Percentiles rank a stretch among this genome's conserved stretches.
Conservation (phyloP, 2,888 invertebrate species). For the Andrena praecox region DNA sequence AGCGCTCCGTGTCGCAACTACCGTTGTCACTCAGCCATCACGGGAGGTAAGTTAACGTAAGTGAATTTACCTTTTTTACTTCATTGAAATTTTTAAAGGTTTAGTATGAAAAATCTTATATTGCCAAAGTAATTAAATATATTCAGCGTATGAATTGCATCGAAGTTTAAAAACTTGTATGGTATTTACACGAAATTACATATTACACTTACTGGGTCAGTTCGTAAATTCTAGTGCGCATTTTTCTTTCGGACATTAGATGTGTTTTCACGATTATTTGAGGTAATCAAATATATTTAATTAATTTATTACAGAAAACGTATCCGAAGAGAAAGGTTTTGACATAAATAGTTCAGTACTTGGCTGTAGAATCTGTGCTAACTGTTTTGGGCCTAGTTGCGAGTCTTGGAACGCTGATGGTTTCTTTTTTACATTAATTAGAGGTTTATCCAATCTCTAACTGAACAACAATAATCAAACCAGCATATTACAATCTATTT, state of each 20-base stretch:
- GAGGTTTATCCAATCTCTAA: too few species aligned
- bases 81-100: not conserved
- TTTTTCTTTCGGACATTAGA: not conserved
- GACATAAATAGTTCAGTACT: too few species aligned
- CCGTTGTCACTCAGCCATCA: slow-evolving; percentile 67
- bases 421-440: too few species aligned
- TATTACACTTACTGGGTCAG: not conserved
- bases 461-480: too few species aligned
- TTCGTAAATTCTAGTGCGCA: not conserved
- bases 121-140: not conserved
- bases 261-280: too few species aligned
- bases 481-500: too few species aligned
- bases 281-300: too few species aligned
- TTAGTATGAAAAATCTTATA: not conserved
- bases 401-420: too few species aligned
- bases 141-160: not conserved
- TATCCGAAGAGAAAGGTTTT: too few species aligned
- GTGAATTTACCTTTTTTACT: slow-evolving; percentile 21
- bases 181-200: not conserved
- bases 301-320: too few species aligned
- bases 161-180: not conserved
- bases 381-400: too few species aligned
- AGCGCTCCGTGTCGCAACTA: slow-evolving; percentile 71
- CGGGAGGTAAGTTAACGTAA: slow-evolving; percentile 78
- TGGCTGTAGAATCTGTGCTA: too few species aligned